phyloP scores from a whole-genome alignment of 92 coral and sea anemone species.

The Porites cylindrica region DNA sequence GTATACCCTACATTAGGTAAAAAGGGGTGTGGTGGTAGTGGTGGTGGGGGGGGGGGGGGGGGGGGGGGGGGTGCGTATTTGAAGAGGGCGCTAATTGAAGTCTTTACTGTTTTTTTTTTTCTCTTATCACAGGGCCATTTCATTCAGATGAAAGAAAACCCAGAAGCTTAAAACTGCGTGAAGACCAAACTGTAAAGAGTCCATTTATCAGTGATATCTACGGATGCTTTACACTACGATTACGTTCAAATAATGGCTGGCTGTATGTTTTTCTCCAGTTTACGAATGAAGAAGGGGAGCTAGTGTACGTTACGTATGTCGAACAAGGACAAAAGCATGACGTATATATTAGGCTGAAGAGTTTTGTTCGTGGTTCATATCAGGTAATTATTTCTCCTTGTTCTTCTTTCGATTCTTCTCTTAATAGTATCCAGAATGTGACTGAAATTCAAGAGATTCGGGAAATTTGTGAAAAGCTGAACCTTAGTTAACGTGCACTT shows the following conservation, averaged over 20 bases:
- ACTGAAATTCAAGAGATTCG: no score
- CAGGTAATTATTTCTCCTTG: not conserved
- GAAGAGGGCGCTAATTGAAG: not conserved
- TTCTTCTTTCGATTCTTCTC: no score
- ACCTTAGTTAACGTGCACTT: no score
- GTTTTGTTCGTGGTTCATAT: not conserved
- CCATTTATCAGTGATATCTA: slow-evolving; percentile 11
- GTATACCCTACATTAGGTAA: no score
- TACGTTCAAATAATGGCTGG: not conserved
- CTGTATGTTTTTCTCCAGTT: not conserved
- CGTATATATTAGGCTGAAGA: not conserved
- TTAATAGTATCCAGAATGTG: no score
- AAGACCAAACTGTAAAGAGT: not conserved
- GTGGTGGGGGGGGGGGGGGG: not conserved
- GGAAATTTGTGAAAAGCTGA: no score
- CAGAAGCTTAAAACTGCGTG: not conserved
- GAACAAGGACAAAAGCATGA: not conserved
- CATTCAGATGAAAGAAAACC: not conserved
- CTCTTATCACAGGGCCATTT: not conserved
- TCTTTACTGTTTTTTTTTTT: no score
- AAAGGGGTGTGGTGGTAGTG: no score
- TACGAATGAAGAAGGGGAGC: not conserved
- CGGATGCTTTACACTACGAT: slow-evolving; percentile 3
- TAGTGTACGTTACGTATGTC: not conserved
- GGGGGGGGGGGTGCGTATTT: not conserved